Evolutionary conservation across 2,888 invertebrate genomes (phyloP).

Genomic region (Nectonema munidae): DNA sequence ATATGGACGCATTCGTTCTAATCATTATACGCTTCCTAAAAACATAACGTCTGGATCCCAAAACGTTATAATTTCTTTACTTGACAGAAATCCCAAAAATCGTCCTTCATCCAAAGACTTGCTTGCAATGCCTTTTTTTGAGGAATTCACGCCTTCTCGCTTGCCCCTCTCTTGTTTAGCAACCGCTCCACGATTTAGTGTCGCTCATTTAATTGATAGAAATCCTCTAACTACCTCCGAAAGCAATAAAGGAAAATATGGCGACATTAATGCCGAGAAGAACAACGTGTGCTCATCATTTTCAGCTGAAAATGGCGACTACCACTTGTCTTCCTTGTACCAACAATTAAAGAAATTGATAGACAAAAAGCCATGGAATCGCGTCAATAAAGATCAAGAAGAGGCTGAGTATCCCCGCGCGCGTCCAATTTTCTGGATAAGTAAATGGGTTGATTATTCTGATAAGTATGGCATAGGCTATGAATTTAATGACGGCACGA

Average conservation of each 20-base stretch:
- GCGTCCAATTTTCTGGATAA: constrained; percentile 78
- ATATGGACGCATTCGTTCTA: constrained; percentile 64
- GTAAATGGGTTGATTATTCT: constrained; percentile 98
- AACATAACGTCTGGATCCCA: constrained; percentile 19
- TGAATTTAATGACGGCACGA: constrained; percentile 82
- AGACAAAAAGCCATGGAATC: no score
- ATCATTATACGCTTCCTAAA: constrained; percentile 44
- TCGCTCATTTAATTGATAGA: constrained; percentile 6
- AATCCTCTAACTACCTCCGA: background rate
- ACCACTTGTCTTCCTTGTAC: no score
- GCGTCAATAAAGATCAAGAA: no score
- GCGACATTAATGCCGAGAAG: no score
- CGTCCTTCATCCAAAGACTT: constrained; percentile 26
- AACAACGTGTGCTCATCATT: no score
- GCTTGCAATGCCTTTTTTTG: constrained; percentile 19
- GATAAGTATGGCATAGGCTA: constrained; percentile 99
- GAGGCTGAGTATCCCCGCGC: constrained; percentile 75
- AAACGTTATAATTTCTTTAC: constrained; percentile 25
- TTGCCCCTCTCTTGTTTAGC: constrained; percentile 71
- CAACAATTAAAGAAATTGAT: no score
- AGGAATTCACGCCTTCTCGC: constrained; percentile 41
- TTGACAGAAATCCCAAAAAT: constrained; percentile 25
- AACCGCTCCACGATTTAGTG: constrained; percentile 37
- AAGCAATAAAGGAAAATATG: no score
- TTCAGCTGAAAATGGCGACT: no score